Conservation (phyloP, 2,797 vertebrate species). For the Periparus ater region DNA sequence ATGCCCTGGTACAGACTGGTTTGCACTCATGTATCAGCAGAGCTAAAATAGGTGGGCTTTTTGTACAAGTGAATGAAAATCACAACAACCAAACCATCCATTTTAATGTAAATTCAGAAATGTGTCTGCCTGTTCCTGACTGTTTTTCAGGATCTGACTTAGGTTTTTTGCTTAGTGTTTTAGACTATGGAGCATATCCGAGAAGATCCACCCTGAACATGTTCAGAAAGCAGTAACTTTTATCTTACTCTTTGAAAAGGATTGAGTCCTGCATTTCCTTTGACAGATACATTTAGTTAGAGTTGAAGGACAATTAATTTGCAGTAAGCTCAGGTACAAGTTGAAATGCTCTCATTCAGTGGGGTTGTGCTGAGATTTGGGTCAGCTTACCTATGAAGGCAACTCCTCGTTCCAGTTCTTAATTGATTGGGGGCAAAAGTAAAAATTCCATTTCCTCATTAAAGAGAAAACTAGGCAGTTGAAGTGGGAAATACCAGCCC, state of each 20-base stretch:
- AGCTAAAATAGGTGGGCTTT: not conserved
- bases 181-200: not conserved
- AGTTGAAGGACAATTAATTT: not conserved
- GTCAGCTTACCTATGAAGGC: not conserved
- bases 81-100: not conserved
- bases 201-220: not conserved
- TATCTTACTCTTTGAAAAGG: not conserved
- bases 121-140: not conserved
- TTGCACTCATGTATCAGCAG: not conserved
- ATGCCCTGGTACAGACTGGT: not conserved
- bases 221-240: not conserved
- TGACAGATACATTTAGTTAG: not conserved
- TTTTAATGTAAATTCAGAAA: not conserved
- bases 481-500: slow-evolving; percentile 68
- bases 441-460: slow-evolving; percentile 50
- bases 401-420: not conserved
- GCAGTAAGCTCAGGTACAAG: not conserved
- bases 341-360: not conserved
- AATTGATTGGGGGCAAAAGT: not conserved
- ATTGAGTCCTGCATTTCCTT: not conserved
- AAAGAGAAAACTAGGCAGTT: slow-evolving; percentile 53
- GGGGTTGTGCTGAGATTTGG: not conserved
- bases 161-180: not conserved
- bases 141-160: not conserved
- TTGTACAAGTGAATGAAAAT: not conserved